A percentile compares a stretch with the other conserved stretches of the same genome.
Conservation (phyloP, 1,140 invertebrate species). For the Latrodectus geometricus region DNA sequence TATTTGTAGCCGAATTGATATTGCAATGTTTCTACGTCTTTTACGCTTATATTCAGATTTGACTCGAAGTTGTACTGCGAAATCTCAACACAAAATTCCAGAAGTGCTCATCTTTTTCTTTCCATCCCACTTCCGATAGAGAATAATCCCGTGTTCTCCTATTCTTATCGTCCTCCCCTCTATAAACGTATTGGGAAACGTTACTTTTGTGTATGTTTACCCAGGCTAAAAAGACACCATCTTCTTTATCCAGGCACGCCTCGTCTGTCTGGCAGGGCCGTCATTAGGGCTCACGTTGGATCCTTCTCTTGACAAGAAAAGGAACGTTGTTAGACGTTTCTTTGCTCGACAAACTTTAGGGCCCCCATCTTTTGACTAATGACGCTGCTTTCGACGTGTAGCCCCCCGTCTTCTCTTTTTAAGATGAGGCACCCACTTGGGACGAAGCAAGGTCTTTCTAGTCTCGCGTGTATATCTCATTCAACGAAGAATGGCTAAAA, state of each 20-base stretch:
- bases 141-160: background rate
- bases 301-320: constrained; percentile 35
- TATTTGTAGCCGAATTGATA: no score
- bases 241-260: constrained; percentile 6
- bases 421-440: constrained; percentile 21
- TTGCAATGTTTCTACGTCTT: no score
- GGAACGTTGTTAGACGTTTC: constrained; percentile 54
- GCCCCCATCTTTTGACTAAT: constrained; percentile 49
- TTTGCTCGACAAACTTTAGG: constrained; percentile 56
- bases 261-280: constrained; percentile 16
- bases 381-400: constrained; percentile 10
- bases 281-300: constrained; percentile 55
- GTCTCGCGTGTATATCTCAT: constrained; percentile 16
- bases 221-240: constrained; percentile 19
- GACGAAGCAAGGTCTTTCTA: constrained; percentile 7
- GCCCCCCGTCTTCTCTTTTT: background rate
- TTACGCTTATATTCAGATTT: no score
- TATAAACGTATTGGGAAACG: constrained; percentile 25
- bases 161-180: background rate
- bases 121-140: background rate
- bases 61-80: no score
- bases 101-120: background rate
- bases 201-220: constrained; percentile 45
- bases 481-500: constrained; percentile 21
- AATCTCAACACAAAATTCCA: no score